Evolutionary conservation across 2,113 vertebrate species (phyloP).

Genomic region (Chionomys nivalis): DNA sequence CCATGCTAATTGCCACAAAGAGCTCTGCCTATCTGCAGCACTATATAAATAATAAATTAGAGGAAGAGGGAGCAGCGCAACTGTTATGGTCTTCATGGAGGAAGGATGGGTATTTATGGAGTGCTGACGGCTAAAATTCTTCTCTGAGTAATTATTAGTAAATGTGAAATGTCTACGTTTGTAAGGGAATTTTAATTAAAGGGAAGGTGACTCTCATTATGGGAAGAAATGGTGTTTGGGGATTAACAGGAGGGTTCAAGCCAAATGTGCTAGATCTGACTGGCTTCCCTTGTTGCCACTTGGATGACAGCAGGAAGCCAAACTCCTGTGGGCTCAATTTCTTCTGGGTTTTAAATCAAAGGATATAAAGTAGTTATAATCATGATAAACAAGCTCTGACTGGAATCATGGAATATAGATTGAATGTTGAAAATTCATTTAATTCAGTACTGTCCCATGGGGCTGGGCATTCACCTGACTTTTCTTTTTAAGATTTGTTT

Average conservation of each 20-base stretch:
- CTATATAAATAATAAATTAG: slow-evolving; percentile 82
- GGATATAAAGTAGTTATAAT: slow-evolving; percentile 58
- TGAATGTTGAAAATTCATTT: neutral
- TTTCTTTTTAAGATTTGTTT: neutral
- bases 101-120: slow-evolving; percentile 75
- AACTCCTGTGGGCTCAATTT: slow-evolving; percentile 65
- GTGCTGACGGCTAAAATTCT: slow-evolving; percentile 79
- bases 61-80: slow-evolving; percentile 51
- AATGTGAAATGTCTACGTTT: slow-evolving; percentile 77
- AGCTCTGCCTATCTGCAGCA: slow-evolving; percentile 73
- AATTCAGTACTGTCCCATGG: neutral
- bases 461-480: no score
- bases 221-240: slow-evolving; percentile 47
- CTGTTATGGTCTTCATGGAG: slow-evolving; percentile 59
- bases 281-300: neutral
- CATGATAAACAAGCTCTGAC: neutral
- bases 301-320: slow-evolving; percentile 43
- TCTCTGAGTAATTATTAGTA: slow-evolving; percentile 77
- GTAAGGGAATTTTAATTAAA: slow-evolving; percentile 79
- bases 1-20: slow-evolving; percentile 82
- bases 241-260: slow-evolving; percentile 57
- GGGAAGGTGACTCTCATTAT: slow-evolving; percentile 70
- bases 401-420: neutral
- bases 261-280: neutral
- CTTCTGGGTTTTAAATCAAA: slow-evolving; percentile 44